These are phyloP conservation scores for Cheilinus undulatus DNA, from an alignment of 2,113 vertebrate genomes.

Conservation along the genomic window DNA sequence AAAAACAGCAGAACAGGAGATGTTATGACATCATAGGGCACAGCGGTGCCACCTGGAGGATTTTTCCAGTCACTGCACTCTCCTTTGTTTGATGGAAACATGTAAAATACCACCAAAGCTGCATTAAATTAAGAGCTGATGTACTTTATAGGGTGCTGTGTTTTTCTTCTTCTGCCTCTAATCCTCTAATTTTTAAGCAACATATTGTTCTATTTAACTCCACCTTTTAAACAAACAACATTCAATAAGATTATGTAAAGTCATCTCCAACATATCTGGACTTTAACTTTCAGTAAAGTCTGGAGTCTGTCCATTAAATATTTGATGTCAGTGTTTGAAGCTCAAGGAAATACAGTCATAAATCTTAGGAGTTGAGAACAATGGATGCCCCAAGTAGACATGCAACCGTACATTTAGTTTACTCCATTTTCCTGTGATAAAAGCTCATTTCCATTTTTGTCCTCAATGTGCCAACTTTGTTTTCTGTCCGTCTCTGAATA, in stretches of 20 bases:
- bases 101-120: neutral
- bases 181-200: neutral
- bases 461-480: too few species aligned
- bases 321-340: accelerated
- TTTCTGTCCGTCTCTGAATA: too few species aligned
- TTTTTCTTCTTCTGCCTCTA: neutral
- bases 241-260: too few species aligned
- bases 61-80: constrained; percentile 41
- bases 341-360: too few species aligned
- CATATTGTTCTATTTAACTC: neutral
- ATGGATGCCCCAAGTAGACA: too few species aligned
- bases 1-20: constrained; percentile 51
- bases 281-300: neutral
- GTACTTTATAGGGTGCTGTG: neutral
- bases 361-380: too few species aligned
- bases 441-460: too few species aligned
- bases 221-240: too few species aligned
- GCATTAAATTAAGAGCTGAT: neutral
- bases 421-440: too few species aligned
- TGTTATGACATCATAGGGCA: constrained; percentile 69
- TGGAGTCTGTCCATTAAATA: neutral
- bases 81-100: constrained; percentile 40
- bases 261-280: neutral
- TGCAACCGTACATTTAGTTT: too few species aligned
- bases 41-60: constrained; percentile 75